These are phyloP conservation scores for Bombyx mandarina DNA, from an alignment of 1,140 invertebrate species.

Conservation along the genomic window DNA sequence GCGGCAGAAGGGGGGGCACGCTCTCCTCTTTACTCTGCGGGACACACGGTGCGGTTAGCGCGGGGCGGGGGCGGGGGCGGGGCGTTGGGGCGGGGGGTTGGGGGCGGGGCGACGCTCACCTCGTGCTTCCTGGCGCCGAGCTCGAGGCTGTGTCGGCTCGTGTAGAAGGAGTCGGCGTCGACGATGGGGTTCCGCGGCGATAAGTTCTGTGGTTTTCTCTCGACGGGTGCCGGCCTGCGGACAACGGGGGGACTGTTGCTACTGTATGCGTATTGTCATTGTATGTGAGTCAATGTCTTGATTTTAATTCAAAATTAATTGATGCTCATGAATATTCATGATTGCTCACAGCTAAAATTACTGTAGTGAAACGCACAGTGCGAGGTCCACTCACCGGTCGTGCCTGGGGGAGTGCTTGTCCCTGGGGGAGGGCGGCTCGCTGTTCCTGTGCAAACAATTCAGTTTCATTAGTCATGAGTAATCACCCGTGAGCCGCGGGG, in stretches of 20 bases:
- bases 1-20: slow-evolving; percentile 36
- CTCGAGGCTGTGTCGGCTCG: slow-evolving; percentile 10
- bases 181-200: slow-evolving; percentile 55
- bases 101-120: no score
- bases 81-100: no score
- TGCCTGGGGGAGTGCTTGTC: slow-evolving; percentile 52
- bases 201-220: slow-evolving; percentile 29
- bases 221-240: slow-evolving; percentile 11
- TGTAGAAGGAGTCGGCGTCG: slow-evolving; percentile 53
- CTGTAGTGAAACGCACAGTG: background rate
- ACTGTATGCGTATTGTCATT: background rate
- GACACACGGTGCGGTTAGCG: background rate
- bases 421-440: slow-evolving; percentile 47
- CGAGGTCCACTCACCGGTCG: slow-evolving; percentile 23
- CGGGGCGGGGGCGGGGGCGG: slow-evolving; percentile 2
- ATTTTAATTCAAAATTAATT: background rate
- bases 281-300: background rate
- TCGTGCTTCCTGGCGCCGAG: slow-evolving; percentile 10
- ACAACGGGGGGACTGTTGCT: slow-evolving; percentile 9
- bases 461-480: background rate
- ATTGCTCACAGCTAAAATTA: background rate
- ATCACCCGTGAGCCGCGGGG: no score
- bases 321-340: background rate
- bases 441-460: slow-evolving; percentile 23
- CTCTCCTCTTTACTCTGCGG: slow-evolving; percentile 19